Evolutionary conservation across 2,888 invertebrate genomes (phyloP).

Genomic region (Acrobasis suavella): DNA sequence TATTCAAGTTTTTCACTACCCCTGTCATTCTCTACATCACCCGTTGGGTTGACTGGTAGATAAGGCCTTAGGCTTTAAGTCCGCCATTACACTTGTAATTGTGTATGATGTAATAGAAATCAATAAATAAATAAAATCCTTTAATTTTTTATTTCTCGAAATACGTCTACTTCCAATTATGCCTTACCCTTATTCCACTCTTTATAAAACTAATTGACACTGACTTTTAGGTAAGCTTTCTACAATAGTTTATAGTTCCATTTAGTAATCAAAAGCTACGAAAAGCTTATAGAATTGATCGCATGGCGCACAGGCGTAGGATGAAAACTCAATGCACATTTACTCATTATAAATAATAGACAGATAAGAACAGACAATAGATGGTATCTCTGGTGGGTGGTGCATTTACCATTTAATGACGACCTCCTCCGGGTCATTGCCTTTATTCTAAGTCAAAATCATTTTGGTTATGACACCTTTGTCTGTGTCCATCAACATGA

Average conservation of each 20-base stretch:
- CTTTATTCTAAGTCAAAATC: conserved; percentile 30
- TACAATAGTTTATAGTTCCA: conserved; percentile 25
- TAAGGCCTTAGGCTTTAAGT: too few relatives aligned
- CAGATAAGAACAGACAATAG: conserved; percentile 72
- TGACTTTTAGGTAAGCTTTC: neutral
- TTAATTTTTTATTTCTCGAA: too few relatives aligned
- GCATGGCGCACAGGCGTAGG: conserved; percentile 52
- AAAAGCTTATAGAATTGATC: conserved; percentile 12
- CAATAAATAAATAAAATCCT: too few relatives aligned
- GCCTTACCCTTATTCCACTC: too few relatives aligned
- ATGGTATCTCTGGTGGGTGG: conserved; percentile 59
- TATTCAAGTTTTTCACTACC: too few relatives aligned
- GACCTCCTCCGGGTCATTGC: conserved; percentile 29
- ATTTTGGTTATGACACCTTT: conserved; percentile 35
- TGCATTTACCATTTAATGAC: conserved; percentile 39
- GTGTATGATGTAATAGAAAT: too few relatives aligned
- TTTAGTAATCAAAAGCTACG: neutral
- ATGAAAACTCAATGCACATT: conserved; percentile 58
- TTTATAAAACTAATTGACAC: neutral
- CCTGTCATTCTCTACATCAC: too few relatives aligned
- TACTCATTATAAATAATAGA: conserved; percentile 74
- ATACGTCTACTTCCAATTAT: too few relatives aligned
- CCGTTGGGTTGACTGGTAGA: too few relatives aligned
- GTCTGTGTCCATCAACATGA: conserved; percentile 4
- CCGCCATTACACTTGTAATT: too few relatives aligned